Percentiles rank a stretch among this genome's conserved stretches.
These are phyloP conservation scores for Pollenia labialis DNA, from an alignment of 2,888 invertebrate species.

Conservation along the genomic window DNA sequence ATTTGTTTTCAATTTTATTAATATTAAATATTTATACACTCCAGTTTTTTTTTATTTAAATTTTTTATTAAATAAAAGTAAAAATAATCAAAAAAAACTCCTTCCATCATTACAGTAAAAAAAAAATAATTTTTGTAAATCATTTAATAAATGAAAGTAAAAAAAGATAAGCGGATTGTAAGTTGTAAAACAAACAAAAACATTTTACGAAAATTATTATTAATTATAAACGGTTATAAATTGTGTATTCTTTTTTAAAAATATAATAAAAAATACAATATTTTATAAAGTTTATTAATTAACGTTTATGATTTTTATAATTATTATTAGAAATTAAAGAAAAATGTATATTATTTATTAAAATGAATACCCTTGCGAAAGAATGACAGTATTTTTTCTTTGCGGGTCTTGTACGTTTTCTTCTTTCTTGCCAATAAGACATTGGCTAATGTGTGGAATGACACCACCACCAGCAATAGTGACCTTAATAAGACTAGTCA, in stretches of 20 bases:
- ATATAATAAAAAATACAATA: constrained; percentile 72
- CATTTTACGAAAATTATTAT: constrained; percentile 54
- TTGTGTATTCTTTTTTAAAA: constrained; percentile 75
- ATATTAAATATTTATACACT: constrained; percentile 62
- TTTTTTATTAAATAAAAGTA: constrained; percentile 60
- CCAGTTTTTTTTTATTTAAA: constrained; percentile 57
- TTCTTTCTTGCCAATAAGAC: constrained; percentile 98
- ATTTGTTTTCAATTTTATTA: constrained; percentile 63
- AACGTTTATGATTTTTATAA: constrained; percentile 74
- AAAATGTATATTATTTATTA: constrained; percentile 67
- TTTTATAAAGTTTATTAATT: constrained; percentile 74
- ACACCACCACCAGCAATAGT: constrained; percentile 99
- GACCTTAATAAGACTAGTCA: constrained; percentile 99
- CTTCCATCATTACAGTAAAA: constrained; percentile 35
- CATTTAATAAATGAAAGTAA: constrained; percentile 50
- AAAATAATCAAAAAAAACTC: constrained; percentile 35
- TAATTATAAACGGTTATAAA: constrained; percentile 75
- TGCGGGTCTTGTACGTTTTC: constrained; percentile 83
- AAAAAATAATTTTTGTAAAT: constrained; percentile 43
- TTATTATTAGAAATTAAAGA: constrained; percentile 74
- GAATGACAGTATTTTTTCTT: constrained; percentile 83
- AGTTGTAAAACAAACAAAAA: constrained; percentile 36
- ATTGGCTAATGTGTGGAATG: constrained; percentile 99
- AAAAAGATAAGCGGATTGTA: constrained; percentile 42
- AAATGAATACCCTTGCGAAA: constrained; percentile 83